These are phyloP conservation scores for Crematogaster levior DNA, from an alignment of 2,888 invertebrate species.

Conservation along the genomic window DNA sequence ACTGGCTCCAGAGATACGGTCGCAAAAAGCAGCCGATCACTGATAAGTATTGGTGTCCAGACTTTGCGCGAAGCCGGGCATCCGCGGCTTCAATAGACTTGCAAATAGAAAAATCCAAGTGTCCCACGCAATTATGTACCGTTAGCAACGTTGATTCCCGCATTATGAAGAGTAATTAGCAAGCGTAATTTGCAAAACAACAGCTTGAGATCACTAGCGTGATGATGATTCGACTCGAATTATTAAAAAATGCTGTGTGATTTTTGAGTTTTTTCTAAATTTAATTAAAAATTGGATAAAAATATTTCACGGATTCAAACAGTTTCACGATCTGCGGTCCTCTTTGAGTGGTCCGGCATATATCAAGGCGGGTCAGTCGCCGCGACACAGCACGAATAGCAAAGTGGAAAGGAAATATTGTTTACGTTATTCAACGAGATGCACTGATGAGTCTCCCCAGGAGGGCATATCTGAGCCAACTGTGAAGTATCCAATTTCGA, in stretches of 20 bases:
- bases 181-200: not conserved
- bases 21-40: conserved; percentile 35
- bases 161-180: not conserved
- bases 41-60: conserved; percentile 17
- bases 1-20: conserved; percentile 30
- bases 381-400: not conserved
- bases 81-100: not conserved
- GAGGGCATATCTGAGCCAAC: not conserved
- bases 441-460: not conserved
- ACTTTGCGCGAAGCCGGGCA: not conserved
- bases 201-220: not conserved
- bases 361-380: not conserved
- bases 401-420: not conserved
- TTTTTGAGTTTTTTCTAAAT: not conserved
- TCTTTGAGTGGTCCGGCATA: not conserved
- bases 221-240: not conserved
- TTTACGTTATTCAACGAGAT: not conserved
- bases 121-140: not conserved
- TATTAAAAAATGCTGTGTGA: not conserved
- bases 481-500: conserved; percentile 9
- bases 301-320: not conserved
- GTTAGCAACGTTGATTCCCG: not conserved
- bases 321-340: not conserved
- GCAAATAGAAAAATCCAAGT: not conserved
- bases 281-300: not conserved